Evolutionary conservation across 2,888 invertebrate species (phyloP).

Genomic region (Isotomurus palustris): DNA sequence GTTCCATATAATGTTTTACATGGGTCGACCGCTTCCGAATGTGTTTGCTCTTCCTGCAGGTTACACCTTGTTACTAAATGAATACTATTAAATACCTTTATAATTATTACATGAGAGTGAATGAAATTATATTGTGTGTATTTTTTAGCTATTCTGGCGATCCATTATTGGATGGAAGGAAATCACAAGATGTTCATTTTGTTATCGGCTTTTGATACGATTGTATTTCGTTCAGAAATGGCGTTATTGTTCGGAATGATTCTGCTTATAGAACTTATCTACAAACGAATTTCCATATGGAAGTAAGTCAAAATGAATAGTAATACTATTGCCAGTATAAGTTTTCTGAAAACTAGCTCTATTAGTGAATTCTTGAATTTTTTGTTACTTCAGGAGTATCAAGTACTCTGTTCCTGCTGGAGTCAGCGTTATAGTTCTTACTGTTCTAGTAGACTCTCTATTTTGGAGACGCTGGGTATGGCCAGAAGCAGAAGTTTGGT

Average conservation of each 20-base stretch:
- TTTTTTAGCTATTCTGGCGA: slow-evolving; percentile 74
- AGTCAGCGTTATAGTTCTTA: slow-evolving; percentile 61
- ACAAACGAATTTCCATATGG: slow-evolving; percentile 65
- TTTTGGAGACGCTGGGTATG: slow-evolving; percentile 88
- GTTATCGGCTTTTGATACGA: slow-evolving; percentile 77
- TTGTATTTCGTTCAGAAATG: slow-evolving; percentile 87
- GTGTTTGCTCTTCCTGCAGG: slow-evolving; percentile 88
- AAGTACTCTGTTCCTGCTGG: slow-evolving; percentile 70
- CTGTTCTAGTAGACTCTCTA: slow-evolving; percentile 79
- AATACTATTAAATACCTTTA: not conserved
- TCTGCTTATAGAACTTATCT: slow-evolving; percentile 71
- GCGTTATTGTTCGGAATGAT: slow-evolving; percentile 80
- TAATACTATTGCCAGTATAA: not conserved
- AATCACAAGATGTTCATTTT: slow-evolving; percentile 70
- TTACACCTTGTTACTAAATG: slow-evolving; percentile 57
- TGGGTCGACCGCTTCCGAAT: slow-evolving; percentile 90
- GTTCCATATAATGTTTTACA: slow-evolving; percentile 97
- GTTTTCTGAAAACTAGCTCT: slow-evolving; percentile 30
- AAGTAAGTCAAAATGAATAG: slow-evolving; percentile 56
- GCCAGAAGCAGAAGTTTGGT: slow-evolving; percentile 97
- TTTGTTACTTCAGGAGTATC: slow-evolving; percentile 59
- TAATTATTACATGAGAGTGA: not conserved
- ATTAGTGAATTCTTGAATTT: slow-evolving; percentile 5
- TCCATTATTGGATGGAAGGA: slow-evolving; percentile 77
- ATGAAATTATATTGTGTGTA: not conserved